Evolutionary conservation across 2,113 vertebrate species (phyloP).

Genomic region (Campylomormyrus tamandua): DNA sequence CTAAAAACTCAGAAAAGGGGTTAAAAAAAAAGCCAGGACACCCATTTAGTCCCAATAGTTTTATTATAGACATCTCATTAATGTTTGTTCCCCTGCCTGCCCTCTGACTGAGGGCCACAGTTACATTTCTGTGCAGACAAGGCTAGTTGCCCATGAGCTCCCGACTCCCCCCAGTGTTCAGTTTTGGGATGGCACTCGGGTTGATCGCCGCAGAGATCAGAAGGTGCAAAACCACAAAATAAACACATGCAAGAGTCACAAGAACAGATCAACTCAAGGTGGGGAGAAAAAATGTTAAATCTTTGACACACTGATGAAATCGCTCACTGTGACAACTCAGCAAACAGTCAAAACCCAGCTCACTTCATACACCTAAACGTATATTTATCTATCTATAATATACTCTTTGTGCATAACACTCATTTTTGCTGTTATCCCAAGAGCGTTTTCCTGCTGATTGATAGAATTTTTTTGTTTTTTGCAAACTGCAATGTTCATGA

Average conservation of each 20-base stretch:
- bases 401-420: background rate
- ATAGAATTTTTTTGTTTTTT: no score
- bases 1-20: background rate
- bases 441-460: background rate
- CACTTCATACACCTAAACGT: background rate
- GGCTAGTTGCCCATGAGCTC: background rate
- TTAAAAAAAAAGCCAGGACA: background rate
- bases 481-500: background rate
- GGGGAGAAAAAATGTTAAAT: background rate
- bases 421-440: background rate
- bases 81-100: background rate
- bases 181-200: slow-evolving; percentile 2
- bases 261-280: background rate
- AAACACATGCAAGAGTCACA: slow-evolving; percentile 7
- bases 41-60: background rate
- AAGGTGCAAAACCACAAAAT: slow-evolving; percentile 12
- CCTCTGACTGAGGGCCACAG: slow-evolving; percentile 1
- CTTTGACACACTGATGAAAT: slow-evolving; percentile 1
- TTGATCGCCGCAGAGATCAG: background rate
- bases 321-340: background rate
- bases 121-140: slow-evolving; percentile 4
- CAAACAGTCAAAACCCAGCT: background rate
- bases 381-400: background rate
- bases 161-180: background rate
- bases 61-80: slow-evolving; percentile 9